Base-by-base conservation (phyloP, 2,888 invertebrate genomes). In the Norana najaformis region DNA sequence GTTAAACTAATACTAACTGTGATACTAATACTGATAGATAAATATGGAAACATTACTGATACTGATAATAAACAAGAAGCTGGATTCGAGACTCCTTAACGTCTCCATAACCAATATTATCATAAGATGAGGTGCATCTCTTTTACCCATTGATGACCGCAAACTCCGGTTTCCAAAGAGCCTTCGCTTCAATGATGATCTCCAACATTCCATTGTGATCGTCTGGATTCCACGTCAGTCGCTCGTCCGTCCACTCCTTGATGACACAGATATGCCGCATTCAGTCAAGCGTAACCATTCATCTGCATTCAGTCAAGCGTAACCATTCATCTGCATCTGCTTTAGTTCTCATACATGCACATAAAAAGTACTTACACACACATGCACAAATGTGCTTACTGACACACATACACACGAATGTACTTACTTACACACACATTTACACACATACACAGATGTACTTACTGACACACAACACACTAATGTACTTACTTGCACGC, bases 91-190 rank as follows among this genome's bases (percentile, higher is more conserved):
- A n/a, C n/a, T n/a, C n/a, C n/a, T n/a, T 36, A 88, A 88, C 16
- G 36, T 30, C 16, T 35, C n/a, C n/a, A n/a, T n/a, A n/a, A n/a
- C n/a, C n/a, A n/a, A n/a, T n/a, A n/a, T n/a, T n/a, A n/a, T n/a
- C n/a, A n/a, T n/a, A n/a, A n/a, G n/a, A n/a, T n/a, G 18, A 16
- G 13, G 53, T 30, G 4, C 23, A 4, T 8, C 53, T 69, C 16
- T 34, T 90, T 38, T n/a, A 92, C 92, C 92, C 92, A 89, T 92
- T 92, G 69, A 92, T 92, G 88, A 92, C 92, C 35, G 92, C 92
- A 88, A 92, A 92, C 82, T 92, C 92, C 0, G 92, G 92, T 83
- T 91, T 90, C 92, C 92, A 92, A 20, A 92, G 90, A 30, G 82
- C 82, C 53, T 91, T 91, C 0, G 92, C 92, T 88, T 92, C 92